phyloP scores from a whole-genome alignment of 2,888 invertebrate species.

The Idaea straminata region DNA sequence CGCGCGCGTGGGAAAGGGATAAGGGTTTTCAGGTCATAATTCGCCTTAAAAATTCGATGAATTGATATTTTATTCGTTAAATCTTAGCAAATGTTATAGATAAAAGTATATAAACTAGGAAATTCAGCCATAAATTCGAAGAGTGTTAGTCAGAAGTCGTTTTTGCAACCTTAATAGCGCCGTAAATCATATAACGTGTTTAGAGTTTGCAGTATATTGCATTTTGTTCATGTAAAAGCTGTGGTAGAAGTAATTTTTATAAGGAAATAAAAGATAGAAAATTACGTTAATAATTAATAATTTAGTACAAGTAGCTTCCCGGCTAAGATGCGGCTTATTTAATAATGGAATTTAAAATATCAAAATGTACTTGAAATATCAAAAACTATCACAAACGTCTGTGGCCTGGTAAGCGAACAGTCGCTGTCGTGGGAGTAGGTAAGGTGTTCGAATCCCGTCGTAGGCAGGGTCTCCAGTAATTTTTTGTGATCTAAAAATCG shows the following conservation, averaged over 20 bases:
- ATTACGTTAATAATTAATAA: neutral
- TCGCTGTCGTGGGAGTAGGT: too few species aligned
- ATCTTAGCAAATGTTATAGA: neutral
- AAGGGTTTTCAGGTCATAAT: too few species aligned
- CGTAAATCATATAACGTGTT: neutral
- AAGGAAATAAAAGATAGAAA: neutral
- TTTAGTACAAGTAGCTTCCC: neutral
- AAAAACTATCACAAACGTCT: too few species aligned
- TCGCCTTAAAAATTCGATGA: neutral
- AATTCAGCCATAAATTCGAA: neutral
- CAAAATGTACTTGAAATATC: too few species aligned
- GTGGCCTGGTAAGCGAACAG: too few species aligned
- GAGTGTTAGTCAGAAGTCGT: neutral
- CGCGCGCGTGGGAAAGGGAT: too few species aligned
- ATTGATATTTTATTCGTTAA: neutral
- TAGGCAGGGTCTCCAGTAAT: too few species aligned
- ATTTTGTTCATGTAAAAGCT: neutral
- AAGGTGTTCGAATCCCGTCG: too few species aligned
- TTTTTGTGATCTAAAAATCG: too few species aligned
- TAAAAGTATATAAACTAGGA: neutral
- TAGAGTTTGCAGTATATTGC: neutral
- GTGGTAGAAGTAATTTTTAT: neutral
- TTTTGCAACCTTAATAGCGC: neutral
- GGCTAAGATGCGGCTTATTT: too few species aligned
- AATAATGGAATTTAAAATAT: too few species aligned